Evolutionary conservation across 2,113 vertebrate genomes (phyloP), one percentile per base, ranked within the genome.

Genomic region (Gopherus flavomarginatus): DNA sequence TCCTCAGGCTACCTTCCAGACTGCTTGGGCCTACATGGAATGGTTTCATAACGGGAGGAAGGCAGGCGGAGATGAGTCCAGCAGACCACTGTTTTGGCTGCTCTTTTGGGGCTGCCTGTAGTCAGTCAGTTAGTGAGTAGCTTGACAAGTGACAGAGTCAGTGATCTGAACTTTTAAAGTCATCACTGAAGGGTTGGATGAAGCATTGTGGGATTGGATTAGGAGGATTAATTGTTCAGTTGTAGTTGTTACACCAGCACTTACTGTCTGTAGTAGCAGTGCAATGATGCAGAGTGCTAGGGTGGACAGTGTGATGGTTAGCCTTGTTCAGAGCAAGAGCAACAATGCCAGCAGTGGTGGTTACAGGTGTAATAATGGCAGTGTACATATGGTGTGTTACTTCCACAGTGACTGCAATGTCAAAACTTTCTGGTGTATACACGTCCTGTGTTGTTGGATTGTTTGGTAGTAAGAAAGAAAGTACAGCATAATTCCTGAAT

Each of bases 131-230:
- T 9, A 44, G 44, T 50, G 38, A 56, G 17, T 5, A 47, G 2
- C 85, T 89, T 83, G 14, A 62, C 57, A 89, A 27, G 8, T 93
- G 92, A 88, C 12, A 38, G 82, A 49, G 4, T 11, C 4, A 22
- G 31, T 1, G 2, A 10, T 56, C n/a, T 52, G n/a, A 91, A 24
- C 26, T 59, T 59, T 13, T 59, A 27, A 59, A 59, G 57, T 5
- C 69, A 52, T 42, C 8, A 1, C 42, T 26, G 8, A 81, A 1
- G 0, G 1, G 21, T 19, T 83, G 31, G 77, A 11, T 0, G 72
- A 92, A 87, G 11, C 21, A 8, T 29, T 59, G 72, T 81, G 79
- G 47, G 2, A 88, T 81, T 65, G 90, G 10, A 17, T 19, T 92
- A n/a, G 78, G 53, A 5, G 72, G 14, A 38, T 14, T 10, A 12